phyloP scores from a whole-genome alignment of 2,888 invertebrate genomes.

The Plebejus melissa region DNA sequence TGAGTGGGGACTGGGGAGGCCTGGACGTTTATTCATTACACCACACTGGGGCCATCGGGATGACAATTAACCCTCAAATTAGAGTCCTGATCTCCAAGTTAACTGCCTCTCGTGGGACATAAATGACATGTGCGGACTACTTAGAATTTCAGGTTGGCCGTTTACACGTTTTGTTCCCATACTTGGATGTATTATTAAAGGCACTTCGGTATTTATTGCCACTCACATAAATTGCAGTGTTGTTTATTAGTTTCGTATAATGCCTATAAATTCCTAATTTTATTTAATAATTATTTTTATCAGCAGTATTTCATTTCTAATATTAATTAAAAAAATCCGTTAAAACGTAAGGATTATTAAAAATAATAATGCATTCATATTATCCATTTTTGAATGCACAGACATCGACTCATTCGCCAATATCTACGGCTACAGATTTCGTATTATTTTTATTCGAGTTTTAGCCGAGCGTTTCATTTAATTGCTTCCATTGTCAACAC shows the following conservation, averaged over 20 bases:
- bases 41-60: constrained; percentile 56
- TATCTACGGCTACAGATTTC: background rate
- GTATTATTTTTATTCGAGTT: constrained; percentile 11
- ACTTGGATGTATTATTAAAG: constrained; percentile 23
- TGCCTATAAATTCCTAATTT: background rate
- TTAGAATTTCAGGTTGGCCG: constrained; percentile 32
- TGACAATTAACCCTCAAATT: constrained; percentile 69
- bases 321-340: background rate
- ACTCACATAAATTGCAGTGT: constrained; percentile 1
- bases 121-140: constrained; percentile 52
- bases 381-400: background rate
- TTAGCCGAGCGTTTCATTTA: constrained; percentile 33
- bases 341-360: background rate
- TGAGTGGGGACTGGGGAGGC: constrained; percentile 41
- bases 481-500: constrained; percentile 42
- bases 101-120: constrained; percentile 60
- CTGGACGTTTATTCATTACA: constrained; percentile 65
- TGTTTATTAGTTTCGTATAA: constrained; percentile 1
- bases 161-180: constrained; percentile 23
- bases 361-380: background rate
- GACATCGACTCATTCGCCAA: background rate
- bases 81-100: constrained; percentile 53
- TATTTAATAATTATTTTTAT: background rate
- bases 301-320: background rate
- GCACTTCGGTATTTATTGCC: constrained; percentile 16